Conservation (phyloP, 2,888 invertebrate species). For the Urechis unicinctus region DNA sequence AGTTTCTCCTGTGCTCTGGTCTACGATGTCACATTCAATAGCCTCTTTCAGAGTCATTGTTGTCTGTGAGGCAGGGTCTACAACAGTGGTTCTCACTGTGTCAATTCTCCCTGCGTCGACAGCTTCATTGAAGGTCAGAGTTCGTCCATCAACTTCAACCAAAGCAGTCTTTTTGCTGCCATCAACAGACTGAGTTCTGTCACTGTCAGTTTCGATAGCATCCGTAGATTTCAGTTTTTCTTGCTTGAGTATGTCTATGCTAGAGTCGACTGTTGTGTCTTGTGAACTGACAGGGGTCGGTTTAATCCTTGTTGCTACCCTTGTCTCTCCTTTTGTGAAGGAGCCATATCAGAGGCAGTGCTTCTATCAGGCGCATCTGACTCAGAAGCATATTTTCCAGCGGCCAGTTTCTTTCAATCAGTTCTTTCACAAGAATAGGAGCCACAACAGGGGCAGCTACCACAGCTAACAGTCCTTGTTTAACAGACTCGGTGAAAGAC, state of each 20-base stretch:
- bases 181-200: no score
- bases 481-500: slow-evolving; percentile 47
- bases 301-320: no score
- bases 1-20: slow-evolving; percentile 29
- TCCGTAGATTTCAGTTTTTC: no score
- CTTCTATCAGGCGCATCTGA: no score
- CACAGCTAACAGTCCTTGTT: neutral
- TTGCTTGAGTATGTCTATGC: no score
- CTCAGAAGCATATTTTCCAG: slow-evolving; percentile 60
- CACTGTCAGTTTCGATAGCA: no score
- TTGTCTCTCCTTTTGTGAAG: no score
- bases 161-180: neutral
- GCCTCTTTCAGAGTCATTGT: slow-evolving; percentile 27
- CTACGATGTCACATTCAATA: slow-evolving; percentile 55
- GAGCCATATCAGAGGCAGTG: no score
- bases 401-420: neutral
- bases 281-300: no score
- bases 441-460: slow-evolving; percentile 58
- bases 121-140: no score
- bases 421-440: no score
- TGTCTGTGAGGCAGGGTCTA: slow-evolving; percentile 26
- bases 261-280: no score
- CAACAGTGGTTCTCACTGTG: neutral
- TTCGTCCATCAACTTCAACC: neutral
- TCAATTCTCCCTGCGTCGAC: neutral